Conservation (phyloP, 1,140 invertebrate genomes). For the Temnothorax curvispinosus region DNA sequence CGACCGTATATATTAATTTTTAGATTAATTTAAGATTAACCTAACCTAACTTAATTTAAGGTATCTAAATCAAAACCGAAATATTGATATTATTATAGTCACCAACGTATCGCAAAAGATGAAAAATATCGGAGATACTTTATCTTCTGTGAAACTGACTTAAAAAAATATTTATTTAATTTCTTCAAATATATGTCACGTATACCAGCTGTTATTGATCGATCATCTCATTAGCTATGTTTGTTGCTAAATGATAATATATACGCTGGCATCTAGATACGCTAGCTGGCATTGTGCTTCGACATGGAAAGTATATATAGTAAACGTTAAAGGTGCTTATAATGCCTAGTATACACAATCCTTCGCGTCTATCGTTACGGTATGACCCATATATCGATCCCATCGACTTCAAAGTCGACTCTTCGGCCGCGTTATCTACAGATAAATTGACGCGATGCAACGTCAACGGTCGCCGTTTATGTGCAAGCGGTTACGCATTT, state of each 20-base stretch:
- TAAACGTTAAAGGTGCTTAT: not conserved
- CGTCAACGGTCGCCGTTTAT: not conserved
- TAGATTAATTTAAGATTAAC: not conserved
- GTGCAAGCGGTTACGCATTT: not conserved
- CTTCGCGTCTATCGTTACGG: not conserved
- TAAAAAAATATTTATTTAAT: not conserved
- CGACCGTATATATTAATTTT: not conserved
- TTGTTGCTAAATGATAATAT: not conserved
- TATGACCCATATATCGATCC: constrained; percentile 42
- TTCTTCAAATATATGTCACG: not conserved
- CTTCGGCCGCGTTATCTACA: constrained; percentile 8
- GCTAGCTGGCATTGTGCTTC: not conserved
- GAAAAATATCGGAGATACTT: not conserved
- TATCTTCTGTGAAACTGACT: not conserved
- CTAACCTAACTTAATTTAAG: not conserved
- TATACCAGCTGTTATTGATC: not conserved
- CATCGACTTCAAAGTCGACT: constrained; percentile 33
- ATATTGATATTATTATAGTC: not conserved
- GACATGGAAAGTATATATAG: not conserved
- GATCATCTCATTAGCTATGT: not conserved
- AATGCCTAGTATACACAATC: not conserved
- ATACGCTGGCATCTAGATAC: not conserved
- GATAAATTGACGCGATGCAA: constrained; percentile 15
- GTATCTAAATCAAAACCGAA: not conserved
- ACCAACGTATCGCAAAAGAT: not conserved